These are phyloP conservation scores for Yponomeuta cagnagella DNA, from an alignment of 2,888 invertebrate species.

Conservation along the genomic window DNA sequence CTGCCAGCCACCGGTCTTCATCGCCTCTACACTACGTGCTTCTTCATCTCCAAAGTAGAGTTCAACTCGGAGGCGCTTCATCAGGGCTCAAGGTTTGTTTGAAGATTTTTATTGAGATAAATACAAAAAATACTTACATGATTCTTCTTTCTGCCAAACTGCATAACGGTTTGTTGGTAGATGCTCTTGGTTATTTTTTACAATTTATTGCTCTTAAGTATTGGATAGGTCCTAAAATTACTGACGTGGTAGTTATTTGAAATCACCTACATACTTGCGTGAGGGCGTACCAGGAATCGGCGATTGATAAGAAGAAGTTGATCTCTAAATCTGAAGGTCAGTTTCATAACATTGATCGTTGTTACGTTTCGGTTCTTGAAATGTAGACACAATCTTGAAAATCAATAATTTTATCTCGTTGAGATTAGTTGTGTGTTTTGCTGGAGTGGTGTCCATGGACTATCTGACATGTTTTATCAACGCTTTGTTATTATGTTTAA, in stretches of 20 bases:
- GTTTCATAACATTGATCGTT: not conserved
- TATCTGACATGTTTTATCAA: not conserved
- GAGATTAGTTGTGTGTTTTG: not conserved
- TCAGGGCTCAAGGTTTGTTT: slow-evolving; percentile 84
- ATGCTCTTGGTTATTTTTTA: no score
- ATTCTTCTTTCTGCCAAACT: no score
- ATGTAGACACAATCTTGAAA: not conserved
- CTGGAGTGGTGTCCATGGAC: not conserved
- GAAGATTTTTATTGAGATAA: no score
- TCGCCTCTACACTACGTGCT: slow-evolving; percentile 92
- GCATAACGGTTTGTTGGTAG: no score
- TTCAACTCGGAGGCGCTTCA: slow-evolving; percentile 90
- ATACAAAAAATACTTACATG: no score
- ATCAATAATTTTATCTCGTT: not conserved
- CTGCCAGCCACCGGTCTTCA: slow-evolving; percentile 78
- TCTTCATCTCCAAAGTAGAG: slow-evolving; percentile 91
- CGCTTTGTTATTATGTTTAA: slow-evolving; percentile 29
- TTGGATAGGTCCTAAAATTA: no score
- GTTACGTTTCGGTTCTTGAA: not conserved
- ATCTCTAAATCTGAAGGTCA: not conserved
- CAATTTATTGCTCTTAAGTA: no score
- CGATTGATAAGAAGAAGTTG: not conserved
- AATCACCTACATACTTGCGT: no score
- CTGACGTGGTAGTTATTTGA: no score
- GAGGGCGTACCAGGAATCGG: no score